A percentile compares a stretch with the other conserved stretches of the same genome.
Conservation (phyloP, 1,140 invertebrate species). For the Lutraria rhynchaena region DNA sequence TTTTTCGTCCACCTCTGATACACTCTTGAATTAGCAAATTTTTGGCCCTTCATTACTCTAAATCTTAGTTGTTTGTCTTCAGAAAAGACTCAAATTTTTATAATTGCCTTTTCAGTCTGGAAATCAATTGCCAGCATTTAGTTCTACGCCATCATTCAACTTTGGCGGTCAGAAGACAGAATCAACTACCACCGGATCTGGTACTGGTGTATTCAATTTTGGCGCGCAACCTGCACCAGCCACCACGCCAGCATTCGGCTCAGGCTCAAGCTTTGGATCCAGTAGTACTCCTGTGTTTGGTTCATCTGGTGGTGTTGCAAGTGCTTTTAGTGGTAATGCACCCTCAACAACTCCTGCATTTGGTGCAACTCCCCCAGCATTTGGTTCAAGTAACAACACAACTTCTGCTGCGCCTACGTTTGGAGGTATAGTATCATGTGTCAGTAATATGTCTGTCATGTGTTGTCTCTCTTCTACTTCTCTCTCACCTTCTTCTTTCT, state of each 20-base stretch:
- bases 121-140: slow-evolving; percentile 16
- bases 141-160: slow-evolving; percentile 20
- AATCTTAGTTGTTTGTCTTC: too few relatives aligned
- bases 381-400: slow-evolving; percentile 17
- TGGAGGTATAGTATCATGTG: slow-evolving; percentile 36
- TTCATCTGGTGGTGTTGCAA: not conserved
- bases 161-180: slow-evolving; percentile 24
- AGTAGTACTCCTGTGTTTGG: slow-evolving; percentile 1
- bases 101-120: slow-evolving; percentile 14
- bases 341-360: slow-evolving; percentile 35
- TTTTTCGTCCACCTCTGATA: too few relatives aligned
- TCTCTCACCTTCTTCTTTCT: not conserved
- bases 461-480: not conserved
- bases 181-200: not conserved
- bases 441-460: not conserved
- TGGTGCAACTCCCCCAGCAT: slow-evolving; percentile 34
- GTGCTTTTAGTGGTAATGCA: slow-evolving; percentile 28
- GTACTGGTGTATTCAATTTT: slow-evolving; percentile 6
- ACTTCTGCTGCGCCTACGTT: slow-evolving; percentile 18
- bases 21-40: too few relatives aligned
- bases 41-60: too few relatives aligned
- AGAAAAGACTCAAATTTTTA: not conserved
- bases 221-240: slow-evolving; percentile 1
- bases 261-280: not conserved
- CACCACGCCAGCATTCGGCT: slow-evolving; percentile 22